Percentiles rank a stretch among this genome's conserved stretches.
Conservation (phyloP, 2,113 vertebrate species). For the Geococcyx californianus region DNA sequence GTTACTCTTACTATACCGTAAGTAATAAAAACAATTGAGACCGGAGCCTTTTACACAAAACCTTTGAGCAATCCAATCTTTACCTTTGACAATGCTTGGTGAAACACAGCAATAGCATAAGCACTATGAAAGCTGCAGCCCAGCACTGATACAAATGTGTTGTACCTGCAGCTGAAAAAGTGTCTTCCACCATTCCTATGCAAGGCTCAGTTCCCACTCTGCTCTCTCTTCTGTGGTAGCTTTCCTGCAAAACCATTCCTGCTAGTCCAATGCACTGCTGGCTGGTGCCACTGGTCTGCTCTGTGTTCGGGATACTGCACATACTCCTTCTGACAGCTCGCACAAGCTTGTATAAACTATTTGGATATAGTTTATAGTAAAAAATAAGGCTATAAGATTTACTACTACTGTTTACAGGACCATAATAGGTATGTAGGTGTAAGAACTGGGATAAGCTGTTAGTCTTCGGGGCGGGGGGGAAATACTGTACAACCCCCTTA, state of each 20-base stretch:
- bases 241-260: not conserved
- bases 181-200: not conserved
- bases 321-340: conserved; percentile 40
- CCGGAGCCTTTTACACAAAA: not conserved
- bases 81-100: not conserved
- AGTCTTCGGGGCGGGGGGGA: not conserved
- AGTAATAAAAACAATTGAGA: not conserved
- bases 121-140: accelerated
- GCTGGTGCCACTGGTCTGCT: not conserved
- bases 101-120: not conserved
- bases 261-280: accelerated
- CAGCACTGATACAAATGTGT: accelerated
- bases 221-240: not conserved
- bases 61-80: not conserved
- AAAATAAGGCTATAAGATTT: conserved; percentile 39
- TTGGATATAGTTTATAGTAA: conserved; percentile 9
- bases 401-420: conserved; percentile 59
- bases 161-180: not conserved
- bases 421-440: conserved; percentile 61
- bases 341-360: conserved; percentile 47
- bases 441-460: not conserved
- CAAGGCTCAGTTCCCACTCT: not conserved
- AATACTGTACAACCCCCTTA: not conserved
- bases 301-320: conserved; percentile 6
- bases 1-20: not conserved